Evolutionary conservation across 2,113 vertebrate species (phyloP).

Genomic region (Aegotheles bennettii): DNA sequence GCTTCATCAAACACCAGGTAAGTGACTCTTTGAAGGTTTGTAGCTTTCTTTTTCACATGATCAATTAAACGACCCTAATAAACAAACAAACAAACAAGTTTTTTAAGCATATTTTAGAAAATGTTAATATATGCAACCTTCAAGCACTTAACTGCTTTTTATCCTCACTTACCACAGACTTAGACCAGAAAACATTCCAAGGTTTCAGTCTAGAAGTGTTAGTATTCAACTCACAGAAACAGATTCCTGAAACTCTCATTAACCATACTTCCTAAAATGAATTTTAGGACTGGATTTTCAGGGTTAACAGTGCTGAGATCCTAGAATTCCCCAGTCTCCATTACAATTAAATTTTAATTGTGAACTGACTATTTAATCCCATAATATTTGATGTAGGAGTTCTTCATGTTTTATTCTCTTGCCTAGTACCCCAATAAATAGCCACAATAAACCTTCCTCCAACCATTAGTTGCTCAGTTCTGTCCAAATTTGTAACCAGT

Average conservation of each 20-base stretch:
- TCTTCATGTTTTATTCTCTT: not conserved
- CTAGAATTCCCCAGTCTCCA: not conserved
- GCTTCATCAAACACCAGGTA: conserved; percentile 99
- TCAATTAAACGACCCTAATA: conserved; percentile 94
- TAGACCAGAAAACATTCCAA: not conserved
- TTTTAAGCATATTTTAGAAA: not conserved
- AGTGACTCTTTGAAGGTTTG: conserved; percentile 93
- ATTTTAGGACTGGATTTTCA: not conserved
- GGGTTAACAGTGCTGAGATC: not conserved
- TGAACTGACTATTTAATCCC: not conserved
- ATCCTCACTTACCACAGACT: not conserved
- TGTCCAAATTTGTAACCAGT: not conserved
- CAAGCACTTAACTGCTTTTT: not conserved
- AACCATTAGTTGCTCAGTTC: not conserved
- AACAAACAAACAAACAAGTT: not conserved
- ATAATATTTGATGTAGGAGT: not conserved
- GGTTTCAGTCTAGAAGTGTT: not conserved
- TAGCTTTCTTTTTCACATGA: conserved; percentile 99
- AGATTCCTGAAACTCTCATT: not conserved
- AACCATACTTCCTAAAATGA: not conserved
- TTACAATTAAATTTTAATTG: not conserved
- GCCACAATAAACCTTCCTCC: not conserved
- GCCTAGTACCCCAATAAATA: not conserved
- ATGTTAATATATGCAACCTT: not conserved
- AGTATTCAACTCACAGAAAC: not conserved